Base-by-base conservation (phyloP, 2,888 invertebrate genomes). In the Escarpia spicata region DNA sequence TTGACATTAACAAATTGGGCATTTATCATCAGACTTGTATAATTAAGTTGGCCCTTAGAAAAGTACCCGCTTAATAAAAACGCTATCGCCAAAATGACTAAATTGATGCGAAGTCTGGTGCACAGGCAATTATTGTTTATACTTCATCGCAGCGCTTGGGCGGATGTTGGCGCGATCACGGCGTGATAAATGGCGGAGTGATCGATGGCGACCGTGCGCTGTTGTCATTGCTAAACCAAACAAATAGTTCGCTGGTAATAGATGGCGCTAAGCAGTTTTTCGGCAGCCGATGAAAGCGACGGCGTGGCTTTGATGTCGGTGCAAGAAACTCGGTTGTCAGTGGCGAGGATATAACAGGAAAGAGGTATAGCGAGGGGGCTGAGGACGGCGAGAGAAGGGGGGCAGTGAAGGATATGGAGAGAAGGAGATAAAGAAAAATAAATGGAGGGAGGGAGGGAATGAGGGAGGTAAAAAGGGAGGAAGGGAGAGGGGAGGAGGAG, bases 1-100 rank as follows among this genome's bases (percentile, higher is more conserved):
- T 75, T 75, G 75, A 75, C 75, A 75, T 75, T 75, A 75, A 75
- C 75, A 75, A 75, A 75, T 75, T 75, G 75, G 75, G 75, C 75
- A 75, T 19, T 75, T 75, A 75, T n/a, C 75, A 75, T 75, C 75
- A 75, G 75, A 75, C 75, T 75, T 75, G 75, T 26, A 75, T n/a
- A 75, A 75, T 75, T 75, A 75, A 75, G 75, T 75, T 26, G 75
- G 75, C 75, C 75, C 75, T 75, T 75, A 75, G 75, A 75, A 75
- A 75, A 75, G 19, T 75, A 75, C 26, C 75, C 75, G 75, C 75
- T 75, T 75, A 75, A 75, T 75, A 75, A 75, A 75, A 75, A 75
- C 75, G 75, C 75, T 75, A 75, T 75, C 75, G 75, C 26, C 75
- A 26, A 75, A 75, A 75, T 75, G 75, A 75, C 26, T 75, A 75